A percentile compares a stretch with the other conserved stretches of the same genome.
These are phyloP conservation scores for Brachionus manjavacas DNA, from an alignment of 1,140 invertebrate species.

Conservation along the genomic window DNA sequence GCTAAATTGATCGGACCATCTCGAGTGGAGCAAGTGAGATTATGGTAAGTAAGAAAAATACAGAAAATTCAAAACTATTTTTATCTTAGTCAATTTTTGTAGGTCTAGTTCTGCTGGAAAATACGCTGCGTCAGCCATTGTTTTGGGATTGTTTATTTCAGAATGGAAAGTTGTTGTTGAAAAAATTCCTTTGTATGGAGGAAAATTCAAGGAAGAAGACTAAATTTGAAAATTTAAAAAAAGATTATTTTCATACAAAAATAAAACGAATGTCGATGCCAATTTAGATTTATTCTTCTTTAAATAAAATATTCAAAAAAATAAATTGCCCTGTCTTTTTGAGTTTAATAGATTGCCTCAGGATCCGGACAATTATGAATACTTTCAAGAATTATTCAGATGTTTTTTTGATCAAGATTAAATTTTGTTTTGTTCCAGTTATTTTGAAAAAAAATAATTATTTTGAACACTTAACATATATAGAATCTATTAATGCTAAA, in stretches of 20 bases:
- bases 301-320: background rate
- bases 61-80: background rate
- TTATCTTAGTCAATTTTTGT: background rate
- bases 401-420: background rate
- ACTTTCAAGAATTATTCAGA: background rate
- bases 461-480: conserved; percentile 30
- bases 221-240: background rate
- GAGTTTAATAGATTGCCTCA: background rate
- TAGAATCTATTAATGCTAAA: background rate
- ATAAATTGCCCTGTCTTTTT: background rate
- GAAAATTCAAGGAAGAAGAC: conserved; percentile 36
- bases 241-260: background rate
- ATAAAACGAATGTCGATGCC: conserved; percentile 30
- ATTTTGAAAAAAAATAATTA: background rate
- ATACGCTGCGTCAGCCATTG: conserved; percentile 1
- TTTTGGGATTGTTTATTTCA: conserved; percentile 20
- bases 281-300: background rate
- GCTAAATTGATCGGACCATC: conserved; percentile 5
- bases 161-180: conserved; percentile 39
- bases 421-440: background rate
- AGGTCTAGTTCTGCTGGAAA: conserved; percentile 12
- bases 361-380: background rate
- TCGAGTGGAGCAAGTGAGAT: conserved; percentile 23
- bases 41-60: conserved; percentile 7
- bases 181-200: conserved; percentile 30